These are phyloP conservation scores for Pseudeuparius sepicola DNA, from an alignment of 2,888 invertebrate genomes.

Conservation along the genomic window DNA sequence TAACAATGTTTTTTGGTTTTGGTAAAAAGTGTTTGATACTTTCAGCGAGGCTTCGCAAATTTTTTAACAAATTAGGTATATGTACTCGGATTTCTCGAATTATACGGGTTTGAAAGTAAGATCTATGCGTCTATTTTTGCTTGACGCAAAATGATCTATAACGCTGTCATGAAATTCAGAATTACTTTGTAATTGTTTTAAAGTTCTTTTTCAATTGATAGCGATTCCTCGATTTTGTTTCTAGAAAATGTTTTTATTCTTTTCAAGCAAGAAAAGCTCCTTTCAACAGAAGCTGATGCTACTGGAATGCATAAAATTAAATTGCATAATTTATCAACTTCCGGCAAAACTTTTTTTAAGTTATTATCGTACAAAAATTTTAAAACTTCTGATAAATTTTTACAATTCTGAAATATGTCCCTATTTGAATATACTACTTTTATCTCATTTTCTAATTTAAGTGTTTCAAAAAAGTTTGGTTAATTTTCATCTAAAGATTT, in stretches of 20 bases:
- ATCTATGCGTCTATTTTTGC: constrained; percentile 3
- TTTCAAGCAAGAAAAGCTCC: constrained; percentile 6
- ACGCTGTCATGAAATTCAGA: constrained; percentile 7
- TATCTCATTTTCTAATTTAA: constrained; percentile 1
- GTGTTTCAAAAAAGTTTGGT: neutral
- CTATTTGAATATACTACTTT: constrained; percentile 1
- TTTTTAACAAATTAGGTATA: too few relatives aligned
- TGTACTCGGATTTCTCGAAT: too few relatives aligned
- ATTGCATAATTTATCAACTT: constrained; percentile 7
- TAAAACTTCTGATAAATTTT: constrained; percentile 2
- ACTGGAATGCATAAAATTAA: constrained; percentile 8
- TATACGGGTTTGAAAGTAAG: neutral
- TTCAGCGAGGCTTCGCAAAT: too few relatives aligned
- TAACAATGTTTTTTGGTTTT: too few relatives aligned
- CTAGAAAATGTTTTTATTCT: constrained; percentile 8
- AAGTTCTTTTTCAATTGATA: constrained; percentile 8
- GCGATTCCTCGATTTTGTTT: constrained; percentile 4
- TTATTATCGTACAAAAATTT: neutral
- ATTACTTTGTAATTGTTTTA: constrained; percentile 1
- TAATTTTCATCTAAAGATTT: too few relatives aligned
- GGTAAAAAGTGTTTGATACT: too few relatives aligned
- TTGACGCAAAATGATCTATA: constrained; percentile 6
- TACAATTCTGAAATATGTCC: neutral
- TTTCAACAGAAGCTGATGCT: constrained; percentile 7
- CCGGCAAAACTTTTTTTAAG: neutral